A percentile compares a stretch with the other conserved stretches of the same genome.
Conservation (phyloP, 2,797 vertebrate genomes). For the Ctenosaura bakeri region DNA sequence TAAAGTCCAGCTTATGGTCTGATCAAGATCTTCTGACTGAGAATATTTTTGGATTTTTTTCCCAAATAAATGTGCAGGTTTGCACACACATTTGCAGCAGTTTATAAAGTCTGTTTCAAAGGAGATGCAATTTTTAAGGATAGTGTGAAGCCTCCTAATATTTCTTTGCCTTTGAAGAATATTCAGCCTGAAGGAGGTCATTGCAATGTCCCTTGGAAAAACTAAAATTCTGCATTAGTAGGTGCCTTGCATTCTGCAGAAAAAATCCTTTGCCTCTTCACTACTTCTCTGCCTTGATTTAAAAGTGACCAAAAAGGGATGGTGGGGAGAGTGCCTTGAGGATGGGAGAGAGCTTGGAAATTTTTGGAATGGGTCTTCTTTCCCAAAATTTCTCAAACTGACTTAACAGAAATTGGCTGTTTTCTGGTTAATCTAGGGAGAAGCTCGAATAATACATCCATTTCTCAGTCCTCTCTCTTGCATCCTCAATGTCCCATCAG, state of each 20-base stretch:
- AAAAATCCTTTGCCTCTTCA: neutral
- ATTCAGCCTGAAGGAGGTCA: neutral
- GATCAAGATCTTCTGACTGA: neutral
- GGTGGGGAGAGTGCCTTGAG: neutral
- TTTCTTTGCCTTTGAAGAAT: neutral
- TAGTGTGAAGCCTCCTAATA: neutral
- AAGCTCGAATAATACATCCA: too few relatives aligned
- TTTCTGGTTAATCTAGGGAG: neutral
- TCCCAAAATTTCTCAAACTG: neutral
- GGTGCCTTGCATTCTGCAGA: too few relatives aligned
- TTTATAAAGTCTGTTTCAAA: neutral
- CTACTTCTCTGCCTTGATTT: neutral
- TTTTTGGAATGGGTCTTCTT: neutral
- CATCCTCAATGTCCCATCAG: neutral
- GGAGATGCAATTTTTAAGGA: neutral
- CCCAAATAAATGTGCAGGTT: neutral
- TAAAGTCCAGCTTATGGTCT: neutral
- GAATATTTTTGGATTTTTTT: neutral
- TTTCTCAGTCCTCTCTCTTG: neutral
- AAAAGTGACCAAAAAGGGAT: neutral
- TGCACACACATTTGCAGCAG: neutral
- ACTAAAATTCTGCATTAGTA: neutral
- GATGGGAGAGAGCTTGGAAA: neutral
- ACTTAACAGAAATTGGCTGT: neutral
- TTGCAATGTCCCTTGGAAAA: neutral